Percentiles rank a stretch among this genome's conserved stretches.
Evolutionary conservation across 2,113 vertebrate species (phyloP).

Genomic region (Labeo rohita): DNA sequence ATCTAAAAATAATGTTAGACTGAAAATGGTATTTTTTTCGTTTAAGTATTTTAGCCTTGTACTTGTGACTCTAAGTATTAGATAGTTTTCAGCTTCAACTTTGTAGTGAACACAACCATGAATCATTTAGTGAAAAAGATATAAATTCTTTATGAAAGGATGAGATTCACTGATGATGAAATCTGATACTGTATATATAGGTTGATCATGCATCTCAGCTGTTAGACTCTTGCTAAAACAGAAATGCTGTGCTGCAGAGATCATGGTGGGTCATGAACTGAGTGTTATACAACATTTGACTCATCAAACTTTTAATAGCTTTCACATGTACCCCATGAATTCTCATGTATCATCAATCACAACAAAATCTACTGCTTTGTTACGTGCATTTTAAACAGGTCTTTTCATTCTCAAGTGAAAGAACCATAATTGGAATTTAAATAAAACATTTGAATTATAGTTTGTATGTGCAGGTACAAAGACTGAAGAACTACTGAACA

Average conservation of each 20-base stretch:
- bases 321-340: background rate
- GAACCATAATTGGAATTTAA: background rate
- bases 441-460: background rate
- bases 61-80: background rate
- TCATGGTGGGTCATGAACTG: constrained; percentile 18
- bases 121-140: background rate
- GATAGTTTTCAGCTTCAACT: background rate
- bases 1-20: background rate
- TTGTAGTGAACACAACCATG: background rate
- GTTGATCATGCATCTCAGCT: background rate
- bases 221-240: background rate
- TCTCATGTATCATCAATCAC: constrained; percentile 7
- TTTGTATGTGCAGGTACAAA: background rate
- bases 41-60: background rate
- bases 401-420: background rate
- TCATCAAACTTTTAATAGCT: background rate
- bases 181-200: background rate
- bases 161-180: background rate
- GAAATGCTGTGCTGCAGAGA: background rate
- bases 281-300: constrained; percentile 22
- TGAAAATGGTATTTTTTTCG: background rate
- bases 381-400: background rate
- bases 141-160: background rate
- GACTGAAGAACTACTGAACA: background rate
- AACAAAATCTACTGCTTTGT: background rate